Evolutionary conservation across 2,113 vertebrate genomes (phyloP).

Genomic region (Centropristis striata): DNA sequence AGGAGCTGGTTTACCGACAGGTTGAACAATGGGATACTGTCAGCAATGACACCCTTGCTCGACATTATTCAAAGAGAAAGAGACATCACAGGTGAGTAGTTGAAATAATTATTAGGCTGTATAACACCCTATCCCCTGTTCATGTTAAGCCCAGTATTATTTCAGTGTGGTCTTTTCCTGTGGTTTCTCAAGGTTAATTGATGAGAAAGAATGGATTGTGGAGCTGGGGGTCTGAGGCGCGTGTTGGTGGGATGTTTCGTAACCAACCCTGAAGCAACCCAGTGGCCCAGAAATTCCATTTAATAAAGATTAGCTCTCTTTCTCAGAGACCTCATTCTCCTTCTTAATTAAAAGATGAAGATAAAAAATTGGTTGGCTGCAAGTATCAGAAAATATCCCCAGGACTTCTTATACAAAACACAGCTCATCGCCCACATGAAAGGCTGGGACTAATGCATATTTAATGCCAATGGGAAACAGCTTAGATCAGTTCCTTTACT

Average conservation of each 20-base stretch:
- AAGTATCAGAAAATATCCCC: constrained; percentile 79
- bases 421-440: constrained; percentile 78
- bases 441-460: constrained; percentile 82
- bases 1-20: constrained; percentile 26
- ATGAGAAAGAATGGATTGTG: constrained; percentile 70
- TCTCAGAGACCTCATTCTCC: constrained; percentile 79
- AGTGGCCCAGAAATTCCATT: constrained; percentile 85
- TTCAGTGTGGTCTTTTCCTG: constrained; percentile 47
- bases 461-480: constrained; percentile 79
- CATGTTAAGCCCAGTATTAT: constrained; percentile 32
- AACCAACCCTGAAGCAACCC: constrained; percentile 75
- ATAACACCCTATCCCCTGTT: constrained; percentile 19
- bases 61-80: constrained; percentile 51
- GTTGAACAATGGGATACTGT: constrained; percentile 57
- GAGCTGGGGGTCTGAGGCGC: constrained; percentile 40
- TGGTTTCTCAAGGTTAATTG: constrained; percentile 76
- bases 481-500: constrained; percentile 79
- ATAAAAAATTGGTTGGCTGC: constrained; percentile 77
- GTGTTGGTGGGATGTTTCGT: constrained; percentile 71
- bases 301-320: constrained; percentile 86
- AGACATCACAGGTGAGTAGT: constrained; percentile 58
- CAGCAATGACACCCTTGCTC: constrained; percentile 30
- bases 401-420: constrained; percentile 72
- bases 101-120: constrained; percentile 55
- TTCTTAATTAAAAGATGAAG: constrained; percentile 85